Conservation (phyloP, 2,113 vertebrate genomes). For the Gymnogyps californianus region DNA sequence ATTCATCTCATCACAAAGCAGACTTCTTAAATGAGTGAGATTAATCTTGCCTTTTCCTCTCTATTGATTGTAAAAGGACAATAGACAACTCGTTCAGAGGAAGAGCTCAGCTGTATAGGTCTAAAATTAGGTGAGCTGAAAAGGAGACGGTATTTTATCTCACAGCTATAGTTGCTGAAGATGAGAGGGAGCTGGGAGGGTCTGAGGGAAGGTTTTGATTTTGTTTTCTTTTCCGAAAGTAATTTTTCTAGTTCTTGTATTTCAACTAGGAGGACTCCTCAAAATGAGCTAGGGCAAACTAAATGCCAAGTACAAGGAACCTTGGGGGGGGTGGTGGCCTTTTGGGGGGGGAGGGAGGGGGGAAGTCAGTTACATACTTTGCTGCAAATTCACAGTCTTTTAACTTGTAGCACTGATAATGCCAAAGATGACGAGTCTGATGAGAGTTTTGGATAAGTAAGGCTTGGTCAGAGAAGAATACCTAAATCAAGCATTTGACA, state of each 20-base stretch:
- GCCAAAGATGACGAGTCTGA: background rate
- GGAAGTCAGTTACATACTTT: background rate
- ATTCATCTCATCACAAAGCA: background rate
- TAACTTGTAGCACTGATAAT: background rate
- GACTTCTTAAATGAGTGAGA: background rate
- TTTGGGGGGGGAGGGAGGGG: fast-evolving
- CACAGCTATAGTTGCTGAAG: background rate
- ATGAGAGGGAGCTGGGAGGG: background rate
- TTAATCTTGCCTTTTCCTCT: background rate
- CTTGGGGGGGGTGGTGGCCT: fast-evolving
- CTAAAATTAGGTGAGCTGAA: background rate
- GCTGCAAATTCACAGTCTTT: background rate
- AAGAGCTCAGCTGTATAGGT: background rate
- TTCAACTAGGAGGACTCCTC: background rate
- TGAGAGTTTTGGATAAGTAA: background rate
- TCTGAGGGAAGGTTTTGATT: background rate
- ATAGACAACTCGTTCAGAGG: background rate
- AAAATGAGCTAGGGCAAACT: background rate
- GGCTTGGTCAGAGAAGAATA: background rate
- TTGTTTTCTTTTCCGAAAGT: background rate
- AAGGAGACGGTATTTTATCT: background rate
- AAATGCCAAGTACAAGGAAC: background rate
- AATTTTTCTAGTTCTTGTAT: background rate
- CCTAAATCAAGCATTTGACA: background rate
- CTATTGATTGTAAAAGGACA: background rate